These are phyloP conservation scores for Solen grandis DNA, from an alignment of 1,140 invertebrate genomes.

Conservation along the genomic window DNA sequence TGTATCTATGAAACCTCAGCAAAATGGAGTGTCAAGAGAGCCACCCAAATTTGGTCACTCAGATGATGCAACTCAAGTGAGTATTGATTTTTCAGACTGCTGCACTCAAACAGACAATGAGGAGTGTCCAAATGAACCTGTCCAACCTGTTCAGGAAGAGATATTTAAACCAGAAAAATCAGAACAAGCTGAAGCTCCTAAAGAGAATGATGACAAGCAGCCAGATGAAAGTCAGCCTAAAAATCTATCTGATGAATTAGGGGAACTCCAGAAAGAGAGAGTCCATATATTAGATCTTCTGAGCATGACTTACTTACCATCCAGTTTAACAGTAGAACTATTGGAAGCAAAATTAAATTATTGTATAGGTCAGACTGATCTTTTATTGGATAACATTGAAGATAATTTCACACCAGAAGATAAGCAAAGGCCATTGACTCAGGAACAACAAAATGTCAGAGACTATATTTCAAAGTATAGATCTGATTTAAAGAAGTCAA, in stretches of 20 bases:
- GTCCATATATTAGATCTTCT: constrained; percentile 65
- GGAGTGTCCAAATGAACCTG: background rate
- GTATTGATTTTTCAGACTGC: constrained; percentile 43
- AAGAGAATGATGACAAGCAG: too few species aligned
- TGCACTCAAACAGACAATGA: constrained; percentile 45
- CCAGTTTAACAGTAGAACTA: constrained; percentile 66
- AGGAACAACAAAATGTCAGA: constrained; percentile 35
- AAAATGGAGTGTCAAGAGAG: too few species aligned
- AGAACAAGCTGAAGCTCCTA: too few species aligned
- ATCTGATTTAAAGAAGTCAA: constrained; percentile 56
- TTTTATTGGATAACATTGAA: constrained; percentile 63
- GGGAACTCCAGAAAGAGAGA: constrained; percentile 39
- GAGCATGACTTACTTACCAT: constrained; percentile 58
- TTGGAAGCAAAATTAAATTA: constrained; percentile 71
- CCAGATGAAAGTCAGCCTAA: background rate
- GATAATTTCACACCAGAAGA: constrained; percentile 34
- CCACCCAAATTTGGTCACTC: background rate
- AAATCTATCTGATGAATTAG: constrained; percentile 13
- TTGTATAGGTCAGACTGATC: constrained; percentile 70
- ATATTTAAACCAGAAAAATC: background rate
- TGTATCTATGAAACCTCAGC: too few species aligned
- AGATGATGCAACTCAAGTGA: constrained; percentile 53
- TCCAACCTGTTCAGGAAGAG: background rate
- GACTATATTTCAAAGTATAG: constrained; percentile 52
- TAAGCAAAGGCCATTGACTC: constrained; percentile 5